A percentile compares a stretch with the other conserved stretches of the same genome.
phyloP scores from a whole-genome alignment of 2,888 invertebrate species.

The Dicranocentrus wangi region DNA sequence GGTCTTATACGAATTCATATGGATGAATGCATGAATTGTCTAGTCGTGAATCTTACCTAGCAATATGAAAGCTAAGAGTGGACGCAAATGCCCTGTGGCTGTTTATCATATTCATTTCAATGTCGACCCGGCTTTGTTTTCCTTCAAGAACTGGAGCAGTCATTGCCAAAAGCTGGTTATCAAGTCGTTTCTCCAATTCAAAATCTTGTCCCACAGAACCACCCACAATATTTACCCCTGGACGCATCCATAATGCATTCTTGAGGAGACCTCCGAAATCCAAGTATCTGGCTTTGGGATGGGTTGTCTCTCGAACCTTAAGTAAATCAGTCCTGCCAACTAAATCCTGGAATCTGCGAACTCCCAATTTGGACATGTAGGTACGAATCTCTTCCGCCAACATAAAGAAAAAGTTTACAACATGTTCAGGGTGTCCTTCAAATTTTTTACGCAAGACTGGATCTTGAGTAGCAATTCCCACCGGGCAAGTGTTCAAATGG shows the following conservation, averaged over 20 bases:
- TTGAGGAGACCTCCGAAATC: slow-evolving; percentile 90
- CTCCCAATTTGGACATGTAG: slow-evolving; percentile 93
- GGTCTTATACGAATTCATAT: no score
- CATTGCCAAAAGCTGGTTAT: slow-evolving; percentile 84
- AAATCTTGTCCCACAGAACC: slow-evolving; percentile 90
- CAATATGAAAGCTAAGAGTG: slow-evolving; percentile 94
- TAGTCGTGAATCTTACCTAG: no score
- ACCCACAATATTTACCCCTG: slow-evolving; percentile 91
- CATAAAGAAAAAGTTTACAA: slow-evolving; percentile 97
- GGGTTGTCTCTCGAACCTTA: slow-evolving; percentile 83
- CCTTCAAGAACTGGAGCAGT: slow-evolving; percentile 85
- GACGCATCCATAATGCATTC: slow-evolving; percentile 91
- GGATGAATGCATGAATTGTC: no score
- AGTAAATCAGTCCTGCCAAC: slow-evolving; percentile 93
- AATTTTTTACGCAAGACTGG: slow-evolving; percentile 96
- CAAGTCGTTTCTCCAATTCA: slow-evolving; percentile 87
- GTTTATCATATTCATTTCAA: slow-evolving; percentile 89
- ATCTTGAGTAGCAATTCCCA: slow-evolving; percentile 99
- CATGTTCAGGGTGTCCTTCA: slow-evolving; percentile 97
- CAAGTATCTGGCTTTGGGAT: slow-evolving; percentile 87
- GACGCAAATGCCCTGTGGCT: slow-evolving; percentile 94
- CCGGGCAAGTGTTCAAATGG: slow-evolving; percentile 98
- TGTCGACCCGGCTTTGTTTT: slow-evolving; percentile 80
- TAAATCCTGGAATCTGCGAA: slow-evolving; percentile 89
- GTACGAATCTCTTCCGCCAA: slow-evolving; percentile 96